Percentiles rank a stretch among this genome's conserved stretches.
Conservation (phyloP, 2,888 invertebrate species). For the Epinotia brunnichana region DNA sequence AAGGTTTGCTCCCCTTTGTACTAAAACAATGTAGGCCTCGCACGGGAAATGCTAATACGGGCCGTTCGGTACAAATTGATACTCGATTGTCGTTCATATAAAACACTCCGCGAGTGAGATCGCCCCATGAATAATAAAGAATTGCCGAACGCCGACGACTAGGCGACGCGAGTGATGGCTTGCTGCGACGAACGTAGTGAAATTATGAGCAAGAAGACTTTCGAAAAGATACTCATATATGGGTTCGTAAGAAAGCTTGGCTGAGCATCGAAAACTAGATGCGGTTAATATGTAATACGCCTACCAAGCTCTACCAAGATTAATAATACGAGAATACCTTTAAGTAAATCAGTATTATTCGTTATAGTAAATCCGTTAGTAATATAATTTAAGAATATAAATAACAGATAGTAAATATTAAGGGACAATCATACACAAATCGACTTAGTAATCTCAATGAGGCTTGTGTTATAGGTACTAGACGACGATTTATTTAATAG, state of each 20-base stretch:
- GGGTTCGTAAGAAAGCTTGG: not conserved
- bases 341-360: not conserved
- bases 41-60: slow-evolving; percentile 79
- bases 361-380: too few species aligned
- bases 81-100: slow-evolving; percentile 84
- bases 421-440: too few species aligned
- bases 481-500: too few species aligned
- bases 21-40: slow-evolving; percentile 75
- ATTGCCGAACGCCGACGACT: slow-evolving; percentile 72
- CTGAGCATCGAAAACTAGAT: not conserved
- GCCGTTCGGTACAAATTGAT: slow-evolving; percentile 81
- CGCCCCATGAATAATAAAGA: slow-evolving; percentile 83
- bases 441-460: too few species aligned
- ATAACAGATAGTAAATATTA: too few species aligned
- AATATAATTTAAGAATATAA: too few species aligned
- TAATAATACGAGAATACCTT: not conserved
- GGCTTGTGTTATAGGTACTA: too few species aligned
- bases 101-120: slow-evolving; percentile 81
- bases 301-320: not conserved
- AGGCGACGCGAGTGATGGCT: slow-evolving; percentile 50
- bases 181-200: slow-evolving; percentile 32
- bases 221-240: not conserved
- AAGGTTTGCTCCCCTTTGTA: slow-evolving; percentile 49
- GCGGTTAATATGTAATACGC: not conserved
- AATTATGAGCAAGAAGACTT: not conserved